Conservation (phyloP, 2,113 vertebrate species). For the Hepsetus odoe region DNA sequence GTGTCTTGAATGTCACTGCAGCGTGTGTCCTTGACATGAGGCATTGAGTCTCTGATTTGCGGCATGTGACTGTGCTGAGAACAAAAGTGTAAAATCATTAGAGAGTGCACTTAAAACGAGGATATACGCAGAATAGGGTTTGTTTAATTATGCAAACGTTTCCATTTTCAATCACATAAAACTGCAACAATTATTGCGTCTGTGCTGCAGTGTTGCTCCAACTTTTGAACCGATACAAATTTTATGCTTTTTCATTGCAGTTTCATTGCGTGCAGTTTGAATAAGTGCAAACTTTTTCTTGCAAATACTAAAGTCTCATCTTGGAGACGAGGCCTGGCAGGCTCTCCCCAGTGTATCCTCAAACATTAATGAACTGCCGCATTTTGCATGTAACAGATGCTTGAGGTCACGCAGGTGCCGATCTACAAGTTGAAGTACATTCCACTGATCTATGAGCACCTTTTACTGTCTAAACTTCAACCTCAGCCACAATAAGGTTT, state of each 20-base stretch:
- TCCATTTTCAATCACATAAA: not conserved
- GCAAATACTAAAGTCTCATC: too few relatives aligned
- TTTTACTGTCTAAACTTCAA: too few relatives aligned
- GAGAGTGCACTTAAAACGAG: not conserved
- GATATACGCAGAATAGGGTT: not conserved
- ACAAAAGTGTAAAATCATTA: not conserved
- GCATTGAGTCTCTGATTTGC: not conserved
- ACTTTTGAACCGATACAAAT: conserved; percentile 16
- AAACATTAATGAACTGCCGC: conserved; percentile 41
- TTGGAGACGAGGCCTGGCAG: not conserved
- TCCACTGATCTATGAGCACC: too few relatives aligned
- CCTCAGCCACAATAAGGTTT: too few relatives aligned
- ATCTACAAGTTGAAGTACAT: not conserved
- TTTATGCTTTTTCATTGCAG: conserved; percentile 16
- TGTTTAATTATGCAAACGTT: not conserved
- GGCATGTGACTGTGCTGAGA: not conserved
- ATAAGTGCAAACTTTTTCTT: conserved; percentile 31
- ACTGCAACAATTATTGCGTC: not conserved
- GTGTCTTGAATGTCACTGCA: not conserved
- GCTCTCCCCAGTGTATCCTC: conserved; percentile 1
- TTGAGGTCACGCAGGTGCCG: not conserved
- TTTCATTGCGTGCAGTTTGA: conserved; percentile 40
- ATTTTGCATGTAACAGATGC: conserved; percentile 26
- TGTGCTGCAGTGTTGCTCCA: not conserved
- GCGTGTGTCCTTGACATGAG: not conserved